Evolutionary conservation across 2,888 invertebrate genomes (phyloP), one percentile per base, ranked within the genome.

Genomic region (Agapostemon virescens): DNA sequence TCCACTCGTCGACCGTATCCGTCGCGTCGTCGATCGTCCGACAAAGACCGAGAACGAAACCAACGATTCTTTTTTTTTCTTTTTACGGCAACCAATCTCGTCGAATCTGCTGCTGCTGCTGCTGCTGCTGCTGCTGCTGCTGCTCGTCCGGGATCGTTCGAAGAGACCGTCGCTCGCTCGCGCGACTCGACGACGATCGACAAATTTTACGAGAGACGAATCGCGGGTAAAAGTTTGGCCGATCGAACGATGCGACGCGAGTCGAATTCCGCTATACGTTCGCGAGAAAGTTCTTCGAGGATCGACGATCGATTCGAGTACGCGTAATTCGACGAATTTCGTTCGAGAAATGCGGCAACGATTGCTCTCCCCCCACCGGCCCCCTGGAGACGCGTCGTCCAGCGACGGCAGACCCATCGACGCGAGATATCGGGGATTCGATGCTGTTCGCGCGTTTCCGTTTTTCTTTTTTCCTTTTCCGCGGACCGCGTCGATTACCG

Each of bases 401-500:
- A n/a, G n/a, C n/a, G n/a, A n/a, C n/a, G n/a, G n/a, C n/a, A n/a
- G n/a, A n/a, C n/a, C n/a, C n/a, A n/a, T n/a, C n/a, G n/a, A n/a
- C n/a, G n/a, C n/a, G n/a, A n/a, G n/a, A n/a, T n/a, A n/a, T n/a
- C n/a, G n/a, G n/a, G n/a, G 30, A 17, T 75, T 45, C 66, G 17
- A 58, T 69, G 33, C 42, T 55, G n/a, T n/a, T n/a, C n/a, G n/a
- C 15, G 6, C 30, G n/a, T 68, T 36, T 45, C 20, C 45, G 17
- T 5, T 42, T 42, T 6, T 1, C 20, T 20, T 7, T n/a, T 49
- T n/a, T 7, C 9, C n/a, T 49, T 49, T n/a, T 63, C 23, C 73
- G 73, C 30, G 61, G 40, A 77, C 30, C 67, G 77, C 49, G 77
- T 72, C 72, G 61, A 68, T 38, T 17, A 58, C 45, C 66, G 45